phyloP scores from a whole-genome alignment of 2,888 invertebrate species.

The Seladonia tumulorum region DNA sequence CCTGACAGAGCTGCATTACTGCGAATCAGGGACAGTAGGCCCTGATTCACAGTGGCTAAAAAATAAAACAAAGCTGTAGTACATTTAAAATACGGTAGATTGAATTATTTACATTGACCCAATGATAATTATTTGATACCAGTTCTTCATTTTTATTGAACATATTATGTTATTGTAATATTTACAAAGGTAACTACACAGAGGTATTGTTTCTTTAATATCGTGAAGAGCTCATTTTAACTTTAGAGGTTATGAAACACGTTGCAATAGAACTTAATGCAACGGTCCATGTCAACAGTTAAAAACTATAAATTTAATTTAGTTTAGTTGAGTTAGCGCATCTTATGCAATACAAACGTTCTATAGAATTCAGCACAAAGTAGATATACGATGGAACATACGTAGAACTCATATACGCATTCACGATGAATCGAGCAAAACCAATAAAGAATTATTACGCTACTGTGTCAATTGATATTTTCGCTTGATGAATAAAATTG shows the following conservation, averaged over 20 bases:
- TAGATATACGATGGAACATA: constrained; percentile 16
- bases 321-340: constrained; percentile 21
- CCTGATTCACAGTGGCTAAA: constrained; percentile 75
- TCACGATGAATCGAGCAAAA: not conserved
- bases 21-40: constrained; percentile 70
- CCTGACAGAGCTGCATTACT: constrained; percentile 64
- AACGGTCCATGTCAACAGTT: not conserved
- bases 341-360: constrained; percentile 64
- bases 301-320: constrained; percentile 17
- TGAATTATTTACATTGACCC: not conserved
- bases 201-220: not conserved
- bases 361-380: constrained; percentile 29
- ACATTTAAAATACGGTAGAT: not conserved
- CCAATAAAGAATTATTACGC: not conserved
- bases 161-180: not conserved
- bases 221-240: not conserved
- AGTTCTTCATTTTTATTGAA: not conserved
- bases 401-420: not conserved
- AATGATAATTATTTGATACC: not conserved
- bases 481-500: not conserved
- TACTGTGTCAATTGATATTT: not conserved
- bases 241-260: constrained; percentile 40
- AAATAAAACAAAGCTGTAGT: constrained; percentile 10
- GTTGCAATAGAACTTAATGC: not conserved
- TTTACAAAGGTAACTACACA: not conserved